Percentiles rank a stretch among this genome's conserved stretches.
phyloP scores from a whole-genome alignment of 35 echinoderm and acorn worm species.

The Apostichopus californicus region DNA sequence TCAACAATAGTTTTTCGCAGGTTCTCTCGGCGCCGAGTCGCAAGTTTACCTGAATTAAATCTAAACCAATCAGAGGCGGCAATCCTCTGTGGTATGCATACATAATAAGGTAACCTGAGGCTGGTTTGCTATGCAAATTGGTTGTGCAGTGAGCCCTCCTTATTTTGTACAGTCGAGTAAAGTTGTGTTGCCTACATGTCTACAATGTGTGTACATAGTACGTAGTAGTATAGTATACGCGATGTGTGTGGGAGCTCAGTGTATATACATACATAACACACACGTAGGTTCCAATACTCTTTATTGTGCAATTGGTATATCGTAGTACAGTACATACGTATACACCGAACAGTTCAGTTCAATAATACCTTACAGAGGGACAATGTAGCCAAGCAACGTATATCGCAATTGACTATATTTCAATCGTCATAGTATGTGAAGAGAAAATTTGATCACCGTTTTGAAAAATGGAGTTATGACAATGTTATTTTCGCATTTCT shows the following conservation, averaged over 20 bases:
- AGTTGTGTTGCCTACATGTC: background rate
- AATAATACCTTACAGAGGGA: background rate
- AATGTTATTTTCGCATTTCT: slow-evolving; percentile 26
- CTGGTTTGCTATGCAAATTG: slow-evolving; percentile 63
- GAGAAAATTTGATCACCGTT: background rate
- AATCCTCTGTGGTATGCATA: slow-evolving; percentile 53
- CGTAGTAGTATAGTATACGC: background rate
- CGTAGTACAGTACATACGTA: background rate
- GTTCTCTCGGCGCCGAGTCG: background rate
- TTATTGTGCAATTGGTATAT: background rate
- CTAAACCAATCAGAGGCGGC: slow-evolving; percentile 37
- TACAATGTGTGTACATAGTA: slow-evolving; percentile 5
- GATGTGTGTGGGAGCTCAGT: background rate
- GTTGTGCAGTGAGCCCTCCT: slow-evolving; percentile 46
- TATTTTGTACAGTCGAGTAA: background rate
- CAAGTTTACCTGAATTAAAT: slow-evolving; percentile 49
- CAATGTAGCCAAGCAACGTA: slow-evolving; percentile 10
- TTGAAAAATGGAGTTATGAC: slow-evolving; percentile 9
- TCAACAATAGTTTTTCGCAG: background rate
- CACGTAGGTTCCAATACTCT: background rate
- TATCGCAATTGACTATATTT: background rate
- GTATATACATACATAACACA: background rate
- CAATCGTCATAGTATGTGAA: background rate
- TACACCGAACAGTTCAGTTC: background rate
- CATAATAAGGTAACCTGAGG: slow-evolving; percentile 58